Base-by-base conservation (phyloP, 2,797 vertebrate genomes). In the Chiroxiphia lanceolata region DNA sequence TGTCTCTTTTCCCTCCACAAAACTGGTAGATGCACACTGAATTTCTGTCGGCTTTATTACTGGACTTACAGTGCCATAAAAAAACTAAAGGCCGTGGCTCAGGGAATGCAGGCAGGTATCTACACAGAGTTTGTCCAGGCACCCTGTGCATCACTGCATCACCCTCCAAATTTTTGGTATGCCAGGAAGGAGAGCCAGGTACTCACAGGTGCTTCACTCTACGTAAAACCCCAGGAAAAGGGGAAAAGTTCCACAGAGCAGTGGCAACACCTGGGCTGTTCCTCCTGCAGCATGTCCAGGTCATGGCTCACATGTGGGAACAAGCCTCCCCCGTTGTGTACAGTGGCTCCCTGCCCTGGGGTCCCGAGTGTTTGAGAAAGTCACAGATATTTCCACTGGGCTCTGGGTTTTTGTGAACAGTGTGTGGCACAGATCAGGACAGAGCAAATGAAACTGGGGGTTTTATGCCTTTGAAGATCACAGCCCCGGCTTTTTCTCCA, bases 301-400 rank as follows among this genome's bases (percentile, higher is more conserved):
- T 34, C 44, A 7, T 3, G 44, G 65, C 53, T 56, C 22, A 6
- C 0, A 1, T 11, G 27, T 22, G 40, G 34, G 54, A 57, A 63
- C 31, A 47, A 18, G 20, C 20, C 27, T 25, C 44, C 21, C 13
- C 13, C 1, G 2, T 27, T 6, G 15, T 0, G 5, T n/a, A 45
- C 2, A 0, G 23, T 0, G 1, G 27, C 51, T 70, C 25, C 48
- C 50, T 15, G 21, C 9, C 26, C 13, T 1, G 0, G 2, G 15
- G 48, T 69, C 27, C 44, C 6, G 22, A 10, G 21, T 38, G 17
- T 60, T 60, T 38, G 59, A 27, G 36, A 13, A 60, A 27, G 36
- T 27, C 36, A 27, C 14, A 36, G 57, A 10, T 45, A 17, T 67
- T 90, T 69, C 54, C 47, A 42, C 8, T 4, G 21, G 48, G 20